Evolutionary conservation across 1,140 invertebrate genomes (phyloP), one percentile per base, ranked within the genome.

Genomic region (Scaptodrosophila lebanonensis): DNA sequence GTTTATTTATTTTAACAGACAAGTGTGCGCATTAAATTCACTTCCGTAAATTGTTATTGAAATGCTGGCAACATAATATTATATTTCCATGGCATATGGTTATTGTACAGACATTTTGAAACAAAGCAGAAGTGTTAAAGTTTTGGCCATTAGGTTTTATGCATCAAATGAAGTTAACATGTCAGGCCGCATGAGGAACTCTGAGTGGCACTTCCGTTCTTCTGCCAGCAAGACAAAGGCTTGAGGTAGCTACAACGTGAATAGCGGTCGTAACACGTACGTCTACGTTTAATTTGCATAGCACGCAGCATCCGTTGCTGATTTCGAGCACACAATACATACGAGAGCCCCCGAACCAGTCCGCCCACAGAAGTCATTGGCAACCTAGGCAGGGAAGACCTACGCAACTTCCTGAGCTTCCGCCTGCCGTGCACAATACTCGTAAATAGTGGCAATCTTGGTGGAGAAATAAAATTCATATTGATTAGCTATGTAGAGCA

Each of bases 241-340:
- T 62, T 60, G 35, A 25, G 51, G n/a, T n/a, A 58, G 36, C 45
- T 22, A 15, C 32, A 60, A 22, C 35, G 66, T 48, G 45, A 66
- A 64, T 69, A 20, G 56, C 17, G 20, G 12, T 18, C 22, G 30
- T 48, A 53, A 56, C 73, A 72, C 60, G 56, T 79, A 68, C 63
- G 39, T 17, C 15, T 33, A 20, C 22, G 52, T 63, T 77, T 76
- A 67, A 77, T 76, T 76, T 76, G 48, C 62, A 52, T 48, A 73
- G 73, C 68, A 77, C 73, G 67, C 72, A 79, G 64, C 51, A 79
- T 77, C 73, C 73, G 73, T 64, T 77, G 73, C 72, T 79, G 75
- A 77, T 77, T 79, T 61, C 59, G 44, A 3, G 22, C 22, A 25
- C 22, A 25, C 22, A 25, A 25, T 25, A 25, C 22, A 25, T 4